Base-by-base conservation (phyloP, 2,113 vertebrate genomes). In the Chaetodon auriga region DNA sequence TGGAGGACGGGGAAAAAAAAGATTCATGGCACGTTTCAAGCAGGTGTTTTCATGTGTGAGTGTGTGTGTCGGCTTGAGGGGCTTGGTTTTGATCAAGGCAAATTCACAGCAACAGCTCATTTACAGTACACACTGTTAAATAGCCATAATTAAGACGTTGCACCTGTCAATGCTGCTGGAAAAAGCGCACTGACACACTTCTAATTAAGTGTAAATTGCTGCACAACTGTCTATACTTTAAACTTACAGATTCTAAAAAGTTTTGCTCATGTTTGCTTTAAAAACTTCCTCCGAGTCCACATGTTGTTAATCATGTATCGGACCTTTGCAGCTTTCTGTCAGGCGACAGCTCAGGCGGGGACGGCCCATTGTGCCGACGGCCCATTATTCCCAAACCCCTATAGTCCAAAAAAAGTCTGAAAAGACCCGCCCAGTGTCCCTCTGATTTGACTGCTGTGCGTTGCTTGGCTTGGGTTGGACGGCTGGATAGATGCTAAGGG, bases 71-170 rank as follows among this genome's bases (percentile, higher is more conserved):
- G 72, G 71, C 70, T 68, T 41, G 53, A 48, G n/a, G 38, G 19
- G 21, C 25, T 25, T n/a, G 36, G 23, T 53, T 58, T 48, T 66
- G 53, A 73, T 82, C 70, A 74, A 60, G 54, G 68, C 6, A 36
- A 82, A 74, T 78, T 86, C 64, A 41, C 66, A 75, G 76, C 73
- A 84, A 74, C 63, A 55, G 66, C 81, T 84, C 75, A 81, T 81
- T 83, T 89, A 80, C 71, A 84, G 21, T 53, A 41, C 65, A 61
- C 71, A 55, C 38, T 69, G 14, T 72, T 84, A 83, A 83, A 84
- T 72, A 71, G 58, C 68, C 35, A 71, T 83, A 84, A 91, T 87
- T 46, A 74, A 82, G 71, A 83, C 7, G 6, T 12, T 14, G 43
- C 58, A 18, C 25, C 48, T 43, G 41, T 7, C 41, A 43, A 5